Percentiles rank a stretch among this genome's conserved stretches.
Conservation (phyloP, 2,113 vertebrate genomes). For the Brachionichthys hirsutus region DNA sequence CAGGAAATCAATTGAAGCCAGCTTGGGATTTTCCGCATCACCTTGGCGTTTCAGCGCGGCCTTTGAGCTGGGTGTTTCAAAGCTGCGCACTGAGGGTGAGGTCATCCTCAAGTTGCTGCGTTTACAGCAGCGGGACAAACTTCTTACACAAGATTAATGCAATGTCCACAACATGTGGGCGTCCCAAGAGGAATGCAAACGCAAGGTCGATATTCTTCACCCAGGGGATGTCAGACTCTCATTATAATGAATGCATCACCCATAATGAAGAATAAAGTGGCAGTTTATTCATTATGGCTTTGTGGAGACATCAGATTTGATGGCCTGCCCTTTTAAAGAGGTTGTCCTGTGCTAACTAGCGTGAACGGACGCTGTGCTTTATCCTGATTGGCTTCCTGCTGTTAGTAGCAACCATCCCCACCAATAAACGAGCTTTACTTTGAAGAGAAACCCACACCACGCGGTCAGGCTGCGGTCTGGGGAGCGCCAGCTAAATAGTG, state of each 20-base stretch:
- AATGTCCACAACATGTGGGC: slow-evolving; percentile 39
- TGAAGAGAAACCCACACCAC: slow-evolving; percentile 9
- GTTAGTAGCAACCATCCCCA: slow-evolving; percentile 40
- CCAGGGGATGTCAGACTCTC: slow-evolving; percentile 44
- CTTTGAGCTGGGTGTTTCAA: slow-evolving; percentile 39
- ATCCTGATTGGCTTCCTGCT: slow-evolving; percentile 27
- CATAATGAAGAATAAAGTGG: neutral
- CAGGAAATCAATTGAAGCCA: slow-evolving; percentile 12
- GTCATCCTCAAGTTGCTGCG: slow-evolving; percentile 35
- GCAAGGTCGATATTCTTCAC: slow-evolving; percentile 50
- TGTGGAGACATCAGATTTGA: neutral
- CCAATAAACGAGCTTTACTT: slow-evolving; percentile 1
- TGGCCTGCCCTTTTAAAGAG: slow-evolving; percentile 12
- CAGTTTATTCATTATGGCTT: neutral
- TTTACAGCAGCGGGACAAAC: slow-evolving; percentile 37
- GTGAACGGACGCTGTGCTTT: slow-evolving; percentile 33
- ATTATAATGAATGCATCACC: slow-evolving; percentile 26
- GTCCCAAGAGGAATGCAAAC: slow-evolving; percentile 41
- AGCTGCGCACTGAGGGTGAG: slow-evolving; percentile 40
- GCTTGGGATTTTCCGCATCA: slow-evolving; percentile 40
- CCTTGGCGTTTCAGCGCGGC: slow-evolving; percentile 7
- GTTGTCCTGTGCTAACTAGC: slow-evolving; percentile 7
- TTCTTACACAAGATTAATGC: slow-evolving; percentile 60
- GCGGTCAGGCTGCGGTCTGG: neutral
- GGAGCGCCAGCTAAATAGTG: slow-evolving; percentile 17